phyloP scores from a whole-genome alignment of 92 coral and sea anemone species.

The Zoanthus sansibaricus region DNA sequence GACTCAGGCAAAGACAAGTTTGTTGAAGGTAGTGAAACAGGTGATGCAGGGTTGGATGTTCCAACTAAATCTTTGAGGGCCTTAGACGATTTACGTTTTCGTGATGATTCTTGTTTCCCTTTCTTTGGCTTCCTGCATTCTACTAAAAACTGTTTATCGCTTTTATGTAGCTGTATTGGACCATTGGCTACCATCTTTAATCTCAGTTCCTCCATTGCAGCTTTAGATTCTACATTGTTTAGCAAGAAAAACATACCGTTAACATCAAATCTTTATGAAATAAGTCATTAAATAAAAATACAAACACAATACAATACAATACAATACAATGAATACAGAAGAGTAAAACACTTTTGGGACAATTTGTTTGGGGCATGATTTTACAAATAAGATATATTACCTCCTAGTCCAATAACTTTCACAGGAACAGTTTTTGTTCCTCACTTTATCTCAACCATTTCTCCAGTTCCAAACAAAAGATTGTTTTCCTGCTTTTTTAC shows the following conservation, averaged over 20 bases:
- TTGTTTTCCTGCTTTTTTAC: background rate
- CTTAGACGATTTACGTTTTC: background rate
- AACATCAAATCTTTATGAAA: background rate
- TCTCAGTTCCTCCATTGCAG: background rate
- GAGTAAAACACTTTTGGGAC: background rate
- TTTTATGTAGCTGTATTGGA: background rate
- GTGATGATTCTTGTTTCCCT: slow-evolving; percentile 14
- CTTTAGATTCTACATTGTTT: slow-evolving; percentile 2
- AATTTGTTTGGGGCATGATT: background rate
- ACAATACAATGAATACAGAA: background rate
- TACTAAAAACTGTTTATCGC: background rate
- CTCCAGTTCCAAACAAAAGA: background rate
- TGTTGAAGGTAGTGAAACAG: slow-evolving; percentile 8
- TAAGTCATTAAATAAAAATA: background rate
- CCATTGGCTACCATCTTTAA: slow-evolving; percentile 1
- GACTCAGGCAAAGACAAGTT: background rate
- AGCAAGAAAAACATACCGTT: background rate
- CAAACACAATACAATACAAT: background rate
- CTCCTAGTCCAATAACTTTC: slow-evolving; percentile 20
- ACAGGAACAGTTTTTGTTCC: slow-evolving; percentile 18
- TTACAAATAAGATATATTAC: background rate
- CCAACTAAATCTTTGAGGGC: slow-evolving; percentile 3
- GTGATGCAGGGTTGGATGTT: slow-evolving; percentile 25
- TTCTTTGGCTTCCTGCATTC: background rate
- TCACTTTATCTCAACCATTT: slow-evolving; percentile 17